phyloP scores from a whole-genome alignment of 2,797 vertebrate species.

The Picus viridis region DNA sequence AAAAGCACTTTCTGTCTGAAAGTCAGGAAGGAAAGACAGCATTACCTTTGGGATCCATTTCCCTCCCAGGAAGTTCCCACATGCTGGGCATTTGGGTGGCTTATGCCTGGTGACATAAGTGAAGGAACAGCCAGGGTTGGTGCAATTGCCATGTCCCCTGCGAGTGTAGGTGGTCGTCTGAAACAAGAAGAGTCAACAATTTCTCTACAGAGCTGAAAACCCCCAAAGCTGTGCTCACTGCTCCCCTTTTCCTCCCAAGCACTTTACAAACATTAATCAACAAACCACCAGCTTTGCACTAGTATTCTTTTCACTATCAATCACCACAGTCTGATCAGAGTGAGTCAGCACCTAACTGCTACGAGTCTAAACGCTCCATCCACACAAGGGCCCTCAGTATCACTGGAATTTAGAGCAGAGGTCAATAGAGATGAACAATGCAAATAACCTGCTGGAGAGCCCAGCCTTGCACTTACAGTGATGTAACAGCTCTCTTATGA shows the following conservation, averaged over 20 bases:
- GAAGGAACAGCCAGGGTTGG: constrained; percentile 90
- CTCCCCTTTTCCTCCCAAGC: neutral
- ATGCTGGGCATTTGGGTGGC: constrained; percentile 90
- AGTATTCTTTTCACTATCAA: neutral
- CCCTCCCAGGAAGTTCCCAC: constrained; percentile 92
- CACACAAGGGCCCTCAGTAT: neutral
- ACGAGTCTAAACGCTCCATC: neutral
- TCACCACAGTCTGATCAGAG: neutral
- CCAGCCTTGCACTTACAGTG: neutral
- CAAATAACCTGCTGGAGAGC: neutral
- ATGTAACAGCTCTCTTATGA: neutral
- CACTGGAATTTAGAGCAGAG: neutral
- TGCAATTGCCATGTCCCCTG: constrained; percentile 92
- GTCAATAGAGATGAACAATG: neutral
- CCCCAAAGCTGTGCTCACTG: neutral
- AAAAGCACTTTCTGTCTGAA: neutral
- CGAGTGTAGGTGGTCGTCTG: constrained; percentile 94
- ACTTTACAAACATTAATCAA: neutral
- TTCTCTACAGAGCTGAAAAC: neutral
- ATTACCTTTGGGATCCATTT: constrained; percentile 91
- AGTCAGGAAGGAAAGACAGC: neutral
- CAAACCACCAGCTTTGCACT: neutral
- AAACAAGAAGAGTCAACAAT: constrained; percentile 39
- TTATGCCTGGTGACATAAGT: constrained; percentile 97
- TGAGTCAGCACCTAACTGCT: neutral